Base-by-base conservation (phyloP, 2,113 vertebrate genomes). In the Phalacrocorax brasilianus region DNA sequence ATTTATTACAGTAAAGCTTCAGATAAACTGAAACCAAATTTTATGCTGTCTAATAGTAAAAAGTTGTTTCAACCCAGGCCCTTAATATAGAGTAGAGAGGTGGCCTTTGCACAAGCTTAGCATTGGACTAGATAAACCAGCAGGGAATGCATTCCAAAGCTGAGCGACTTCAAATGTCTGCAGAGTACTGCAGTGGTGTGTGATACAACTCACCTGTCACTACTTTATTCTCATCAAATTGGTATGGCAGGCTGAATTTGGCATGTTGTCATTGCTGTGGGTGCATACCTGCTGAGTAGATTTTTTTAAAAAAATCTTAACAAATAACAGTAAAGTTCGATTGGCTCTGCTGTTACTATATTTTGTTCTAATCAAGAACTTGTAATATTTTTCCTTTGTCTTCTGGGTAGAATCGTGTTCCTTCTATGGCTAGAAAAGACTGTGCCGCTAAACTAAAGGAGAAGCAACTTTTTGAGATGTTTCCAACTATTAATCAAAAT, bases 401-500 rank as follows among this genome's bases (percentile, higher is more conserved):
- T 94, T 83, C 80, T 94, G 56, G 27, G 95, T 97, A 99, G 99
- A 99, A 98, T 97, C 97, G 97, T 83, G 97, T 97, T 94, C 95
- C 97, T 58, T 97, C 98, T 91, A 87, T 97, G 23, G 97, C 98
- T 95, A 98, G 93, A 93, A 99, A 98, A 95, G 99, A 99, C 81
- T 98, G 98, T 95, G 99, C 99, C 16, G 91, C 98, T 30, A 97
- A 98, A 92, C 73, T 99, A 85, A 99, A 99, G 95, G 99, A 99
- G 93, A 98, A 99, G 47, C 98, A 99, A 78, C 99, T 99, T 26
- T 98, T 98, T 95, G 95, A 98, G 72, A 97, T 98, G 87, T 99
- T 99, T 96, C 99, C 99, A 89, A 96, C 98, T 82, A 99, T 99
- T 84, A 99, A 99, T 97, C 97, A 98, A 28, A 99, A 98, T 96